Base-by-base conservation (phyloP, 2,888 invertebrate species). In the Andrena haemorrhoa region DNA sequence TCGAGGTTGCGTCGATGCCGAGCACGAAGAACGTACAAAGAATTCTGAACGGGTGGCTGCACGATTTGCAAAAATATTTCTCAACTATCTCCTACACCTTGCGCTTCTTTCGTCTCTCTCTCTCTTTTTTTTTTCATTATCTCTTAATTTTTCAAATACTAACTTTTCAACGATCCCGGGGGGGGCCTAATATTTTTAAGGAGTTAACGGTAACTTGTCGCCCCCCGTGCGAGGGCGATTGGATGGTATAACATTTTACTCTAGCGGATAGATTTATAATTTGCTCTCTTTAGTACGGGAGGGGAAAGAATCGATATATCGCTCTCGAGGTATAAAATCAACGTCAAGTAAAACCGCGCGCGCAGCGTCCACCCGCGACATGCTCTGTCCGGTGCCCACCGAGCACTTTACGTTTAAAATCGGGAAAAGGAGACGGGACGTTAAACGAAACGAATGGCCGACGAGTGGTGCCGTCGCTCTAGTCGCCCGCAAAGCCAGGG, bases 21-120 rank as follows among this genome's bases (percentile, higher is more conserved):
- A 86, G 85, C 85, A 79, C 84, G 86, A 84, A 86, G 80, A 83
- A 88, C 80, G 74, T 76, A 76, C 53, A 60, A 83, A 82, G 77
- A 75, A 80, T 75, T 74, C 72, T 76, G 66, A 70, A 76, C 71
- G 78, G 76, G 65, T 74, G 66, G 65, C 64, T 72, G 74, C 70
- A 72, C 31, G 70, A 79, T 76, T 82, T 79, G 65, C 71, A 75
- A 73, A 81, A 83, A 83, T 77, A 76, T 79, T 75, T 86, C 80
- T 77, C 68, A 69, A 80, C 80, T 86, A 85, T 76, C 49, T 68
- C 65, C 79, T 74, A 68, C 69, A 35, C 63, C 68, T 77, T 75
- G 47, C 61, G 47, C 63, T 70, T 41, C 61, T 63, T 53, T 49
- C 65, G 61, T 70, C 58, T 58, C 65, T 64, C 58, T 58, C 65